Conservation (phyloP, 2,888 invertebrate genomes). For the Pheosia gnoma region DNA sequence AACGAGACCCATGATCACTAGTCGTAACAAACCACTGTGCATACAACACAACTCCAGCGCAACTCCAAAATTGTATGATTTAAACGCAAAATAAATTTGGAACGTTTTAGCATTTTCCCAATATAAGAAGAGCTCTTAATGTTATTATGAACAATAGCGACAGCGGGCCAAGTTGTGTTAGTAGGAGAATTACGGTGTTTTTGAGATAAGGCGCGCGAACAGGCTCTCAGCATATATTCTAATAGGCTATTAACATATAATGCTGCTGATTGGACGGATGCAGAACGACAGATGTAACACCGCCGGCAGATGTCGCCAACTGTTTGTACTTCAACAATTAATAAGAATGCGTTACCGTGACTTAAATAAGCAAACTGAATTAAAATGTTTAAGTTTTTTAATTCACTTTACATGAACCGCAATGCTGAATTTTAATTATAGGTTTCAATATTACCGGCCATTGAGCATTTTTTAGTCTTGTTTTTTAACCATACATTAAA, state of each 20-base stretch:
- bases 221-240: constrained; percentile 74
- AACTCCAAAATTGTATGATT: constrained; percentile 31
- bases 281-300: constrained; percentile 77
- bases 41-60: constrained; percentile 41
- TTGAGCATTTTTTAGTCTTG: too few relatives aligned
- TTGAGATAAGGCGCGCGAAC: constrained; percentile 66
- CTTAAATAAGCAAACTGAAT: too few relatives aligned
- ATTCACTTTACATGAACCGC: too few relatives aligned
- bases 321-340: background rate
- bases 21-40: constrained; percentile 70
- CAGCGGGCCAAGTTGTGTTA: constrained; percentile 45
- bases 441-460: too few relatives aligned
- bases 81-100: constrained; percentile 23
- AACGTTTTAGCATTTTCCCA: constrained; percentile 49
- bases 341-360: background rate
- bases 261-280: constrained; percentile 85
- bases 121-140: constrained; percentile 41
- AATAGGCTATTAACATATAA: constrained; percentile 84
- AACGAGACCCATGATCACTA: constrained; percentile 68
- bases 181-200: constrained; percentile 47
- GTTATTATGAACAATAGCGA: constrained; percentile 6
- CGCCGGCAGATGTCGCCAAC: constrained; percentile 35
- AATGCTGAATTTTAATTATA: too few relatives aligned
- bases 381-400: too few relatives aligned
- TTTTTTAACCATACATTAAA: too few relatives aligned